Base-by-base conservation (phyloP, 2,797 vertebrate species). In the Poecilia gillii region DNA sequence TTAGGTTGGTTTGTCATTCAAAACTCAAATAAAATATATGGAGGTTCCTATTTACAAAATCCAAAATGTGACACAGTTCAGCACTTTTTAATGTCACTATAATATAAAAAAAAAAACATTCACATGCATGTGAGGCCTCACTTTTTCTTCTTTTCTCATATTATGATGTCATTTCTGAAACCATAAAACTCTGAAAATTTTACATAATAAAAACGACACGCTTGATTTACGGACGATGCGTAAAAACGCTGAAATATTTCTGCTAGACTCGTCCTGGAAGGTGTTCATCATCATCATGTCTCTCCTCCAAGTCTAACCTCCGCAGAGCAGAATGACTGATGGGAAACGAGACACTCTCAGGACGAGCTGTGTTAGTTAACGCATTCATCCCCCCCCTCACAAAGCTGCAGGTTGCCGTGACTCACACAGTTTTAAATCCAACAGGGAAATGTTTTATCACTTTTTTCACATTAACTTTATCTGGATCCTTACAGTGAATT, bases 201-300 rank as follows among this genome's bases (percentile, higher is more conserved):
- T 33, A 80, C 64, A 76, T 75, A 53, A 33, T 55, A 11, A 70
- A 77, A 75, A 55, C 43, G 28, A 70, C 33, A 66, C 36, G 39
- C 77, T 78, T 81, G 73, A 85, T 87, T 49, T 76, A 79, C 66
- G 79, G 80, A 84, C 84, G 81, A 82, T 57, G 47, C 53, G 76
- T 78, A 79, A 81, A 85, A 81, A 43, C 3, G 47, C 14, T 84
- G 72, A 88, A 82, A 78, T 82, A 85, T 80, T 87, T 77, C 76
- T 81, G 83, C 73, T 77, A 33, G 71, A 73, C 78, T 79, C 55
- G 77, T 77, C 77, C 83, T 87, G 88, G 82, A 85, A 77, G 47
- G 75, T 18, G 79, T 88, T 88, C 88, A 88, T 84, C 86, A 88
- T 84, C 80, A 89, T 84, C 79, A 82, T 84, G 88, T 88, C 83